phyloP scores from a whole-genome alignment of 1,140 invertebrate genomes.

The Philopotamus ludificatus region DNA sequence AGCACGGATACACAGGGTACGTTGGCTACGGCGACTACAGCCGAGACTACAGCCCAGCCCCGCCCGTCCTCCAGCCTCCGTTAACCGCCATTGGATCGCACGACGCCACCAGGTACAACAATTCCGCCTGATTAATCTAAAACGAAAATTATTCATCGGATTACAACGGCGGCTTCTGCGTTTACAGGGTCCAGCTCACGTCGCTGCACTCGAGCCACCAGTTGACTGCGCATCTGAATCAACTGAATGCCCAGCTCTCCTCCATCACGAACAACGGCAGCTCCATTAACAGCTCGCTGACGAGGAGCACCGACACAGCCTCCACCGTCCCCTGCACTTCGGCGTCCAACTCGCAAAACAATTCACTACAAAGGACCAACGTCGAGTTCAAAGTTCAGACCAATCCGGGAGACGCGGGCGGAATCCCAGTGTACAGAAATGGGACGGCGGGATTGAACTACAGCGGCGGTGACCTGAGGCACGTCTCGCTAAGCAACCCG shows the following conservation, averaged over 20 bases:
- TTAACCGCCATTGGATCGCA: constrained; percentile 33
- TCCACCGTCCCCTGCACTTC: constrained; percentile 32
- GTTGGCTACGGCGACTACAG: constrained; percentile 30
- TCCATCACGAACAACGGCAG: constrained; percentile 34
- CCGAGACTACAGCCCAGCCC: constrained; percentile 38
- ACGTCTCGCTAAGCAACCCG: constrained; percentile 30
- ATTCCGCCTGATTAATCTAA: too few species aligned
- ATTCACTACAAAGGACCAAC: constrained; percentile 33
- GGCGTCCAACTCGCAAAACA: constrained; percentile 27
- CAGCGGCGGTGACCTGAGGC: constrained; percentile 19
- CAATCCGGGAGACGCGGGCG: background rate
- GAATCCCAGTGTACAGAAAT: constrained; percentile 10
- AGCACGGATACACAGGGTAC: constrained; percentile 35
- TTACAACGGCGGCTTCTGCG: background rate
- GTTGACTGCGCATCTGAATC: constrained; percentile 35
- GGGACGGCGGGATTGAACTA: constrained; percentile 10
- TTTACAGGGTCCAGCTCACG: constrained; percentile 31
- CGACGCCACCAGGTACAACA: constrained; percentile 35
- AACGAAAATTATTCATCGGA: background rate
- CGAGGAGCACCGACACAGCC: constrained; percentile 34
- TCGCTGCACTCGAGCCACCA: constrained; percentile 39
- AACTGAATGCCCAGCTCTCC: constrained; percentile 37
- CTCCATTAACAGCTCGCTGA: constrained; percentile 33
- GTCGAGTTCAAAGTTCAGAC: constrained; percentile 19
- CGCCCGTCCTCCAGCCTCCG: constrained; percentile 34